Evolutionary conservation across 1,140 invertebrate species (phyloP), one percentile per base, ranked within the genome.

Genomic region (Zaprionus gabonicus): DNA sequence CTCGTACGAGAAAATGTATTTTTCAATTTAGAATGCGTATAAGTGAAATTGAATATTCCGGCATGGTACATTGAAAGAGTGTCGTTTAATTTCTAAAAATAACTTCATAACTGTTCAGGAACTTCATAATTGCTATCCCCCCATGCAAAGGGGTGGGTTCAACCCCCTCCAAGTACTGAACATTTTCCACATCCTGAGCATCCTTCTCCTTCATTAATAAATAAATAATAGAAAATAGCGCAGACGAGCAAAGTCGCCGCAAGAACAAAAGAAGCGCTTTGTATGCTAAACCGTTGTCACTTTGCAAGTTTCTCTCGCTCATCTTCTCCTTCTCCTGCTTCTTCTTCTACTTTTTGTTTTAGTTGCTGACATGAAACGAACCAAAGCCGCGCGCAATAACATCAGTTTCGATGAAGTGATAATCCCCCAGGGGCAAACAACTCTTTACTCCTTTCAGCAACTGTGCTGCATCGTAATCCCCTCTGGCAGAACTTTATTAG

Each of bases 331-430:
- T 3, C 17, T 10, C 12, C 17, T 49, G 3, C 46, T 20, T 2
- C n/a, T 6, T 49, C 17, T 6, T 25, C 17, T 12, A 23, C 10
- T 51, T 51, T 7, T 51, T 51, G 46, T 51, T 51, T 20, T 25
- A 62, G 36, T 60, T 62, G 71, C 62, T 55, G 36, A 56, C 36
- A 28, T 44, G 36, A 13, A 68, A 69, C 46, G 36, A 12, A 55
- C 38, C 49, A 55, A 59, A 55, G 38, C 28, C 53, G 59, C 51
- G 67, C 51, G 17, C 23, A 74, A 62, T 57, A 63, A 58, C 66
- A 62, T 70, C 59, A 63, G 41, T 75, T 75, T 64, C 67, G 53
- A 70, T 75, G 72, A 75, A 75, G 72, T 70, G 72, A 75, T 75
- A 75, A 75, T 75, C 67, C 69, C 28, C 15, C 13, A 36, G 28